A percentile compares a stretch with the other conserved stretches of the same genome.
These are phyloP conservation scores for Perizoma flavofasciatum DNA, from an alignment of 2,888 invertebrate species.

Conservation along the genomic window DNA sequence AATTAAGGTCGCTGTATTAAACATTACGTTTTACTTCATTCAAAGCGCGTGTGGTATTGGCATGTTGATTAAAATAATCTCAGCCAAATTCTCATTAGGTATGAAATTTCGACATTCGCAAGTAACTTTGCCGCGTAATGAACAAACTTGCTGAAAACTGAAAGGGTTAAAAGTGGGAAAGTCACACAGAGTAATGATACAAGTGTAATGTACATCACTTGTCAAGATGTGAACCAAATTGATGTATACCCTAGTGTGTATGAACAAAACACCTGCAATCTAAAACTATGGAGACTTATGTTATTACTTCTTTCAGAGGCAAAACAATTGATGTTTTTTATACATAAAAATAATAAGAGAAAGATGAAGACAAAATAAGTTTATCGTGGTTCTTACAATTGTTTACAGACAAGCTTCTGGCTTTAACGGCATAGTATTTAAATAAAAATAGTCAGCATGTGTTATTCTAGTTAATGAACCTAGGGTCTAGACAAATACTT, in stretches of 20 bases:
- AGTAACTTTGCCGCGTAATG: slow-evolving; percentile 63
- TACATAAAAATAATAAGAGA: too few species aligned
- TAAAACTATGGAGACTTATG: background rate
- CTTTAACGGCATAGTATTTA: too few species aligned
- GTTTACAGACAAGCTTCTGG: too few species aligned
- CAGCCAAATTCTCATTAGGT: slow-evolving; percentile 57
- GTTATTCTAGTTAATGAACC: too few species aligned
- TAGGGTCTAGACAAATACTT: too few species aligned
- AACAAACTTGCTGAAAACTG: slow-evolving; percentile 63
- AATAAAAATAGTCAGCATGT: too few species aligned
- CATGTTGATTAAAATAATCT: slow-evolving; percentile 54
- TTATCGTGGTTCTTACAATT: too few species aligned
- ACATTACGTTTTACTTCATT: slow-evolving; percentile 27
- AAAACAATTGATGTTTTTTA: too few species aligned
- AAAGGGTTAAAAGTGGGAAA: slow-evolving; percentile 60
- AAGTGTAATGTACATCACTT: background rate
- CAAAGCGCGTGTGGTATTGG: slow-evolving; percentile 31
- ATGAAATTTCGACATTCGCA: slow-evolving; percentile 60
- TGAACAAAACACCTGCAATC: background rate
- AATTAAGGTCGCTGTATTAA: background rate
- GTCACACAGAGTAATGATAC: slow-evolving; percentile 10
- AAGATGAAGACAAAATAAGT: too few species aligned
- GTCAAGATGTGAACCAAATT: background rate
- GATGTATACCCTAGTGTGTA: too few species aligned
- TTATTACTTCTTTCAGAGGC: too few species aligned